Evolutionary conservation across 2,113 vertebrate genomes (phyloP).

Genomic region (Rhynchopsitta pachyrhyncha): DNA sequence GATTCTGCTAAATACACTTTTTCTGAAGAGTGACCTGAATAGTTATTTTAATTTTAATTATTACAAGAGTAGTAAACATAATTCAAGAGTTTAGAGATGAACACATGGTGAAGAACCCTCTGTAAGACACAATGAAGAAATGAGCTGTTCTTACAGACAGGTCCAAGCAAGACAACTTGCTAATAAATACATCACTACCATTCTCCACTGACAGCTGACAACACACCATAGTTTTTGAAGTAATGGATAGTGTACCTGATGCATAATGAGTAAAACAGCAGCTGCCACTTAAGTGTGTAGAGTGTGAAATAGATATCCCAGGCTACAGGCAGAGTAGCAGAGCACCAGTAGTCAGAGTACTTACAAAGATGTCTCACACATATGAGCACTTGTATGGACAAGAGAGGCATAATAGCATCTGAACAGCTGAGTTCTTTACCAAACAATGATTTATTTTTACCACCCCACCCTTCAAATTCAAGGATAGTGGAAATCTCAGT

Average conservation of each 20-base stretch:
- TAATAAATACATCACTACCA: background rate
- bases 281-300: background rate
- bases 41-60: background rate
- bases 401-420: background rate
- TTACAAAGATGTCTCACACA: background rate
- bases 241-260: background rate
- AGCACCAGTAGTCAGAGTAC: background rate
- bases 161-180: background rate
- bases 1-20: slow-evolving; percentile 3
- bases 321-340: background rate
- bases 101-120: background rate
- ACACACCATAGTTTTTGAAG: background rate
- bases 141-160: background rate
- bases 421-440: background rate
- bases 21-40: background rate
- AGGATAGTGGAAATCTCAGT: background rate
- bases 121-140: background rate
- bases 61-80: background rate
- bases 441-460: background rate
- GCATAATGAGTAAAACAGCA: background rate
- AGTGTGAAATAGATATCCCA: background rate
- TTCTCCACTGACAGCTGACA: background rate
- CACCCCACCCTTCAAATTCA: background rate
- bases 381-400: background rate
- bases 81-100: background rate